phyloP scores from a whole-genome alignment of 1,140 invertebrate species.

The Aphis gossypii region DNA sequence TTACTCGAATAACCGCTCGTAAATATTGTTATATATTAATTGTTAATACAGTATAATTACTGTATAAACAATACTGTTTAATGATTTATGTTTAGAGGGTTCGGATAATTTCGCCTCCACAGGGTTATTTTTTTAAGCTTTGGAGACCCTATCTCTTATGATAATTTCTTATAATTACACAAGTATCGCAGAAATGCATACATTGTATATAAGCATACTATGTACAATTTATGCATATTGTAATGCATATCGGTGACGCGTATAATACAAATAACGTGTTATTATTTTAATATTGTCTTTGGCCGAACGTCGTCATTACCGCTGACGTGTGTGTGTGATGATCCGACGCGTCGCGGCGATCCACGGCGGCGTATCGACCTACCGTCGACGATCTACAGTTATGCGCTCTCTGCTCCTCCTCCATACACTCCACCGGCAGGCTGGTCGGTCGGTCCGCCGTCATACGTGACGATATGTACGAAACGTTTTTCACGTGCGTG shows the following conservation, averaged over 20 bases:
- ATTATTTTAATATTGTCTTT: background rate
- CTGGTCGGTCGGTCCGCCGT: background rate
- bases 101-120: background rate
- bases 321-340: background rate
- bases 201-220: background rate
- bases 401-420: slow-evolving; percentile 8
- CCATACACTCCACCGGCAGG: background rate
- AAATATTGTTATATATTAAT: background rate
- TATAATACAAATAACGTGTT: background rate
- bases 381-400: slow-evolving; percentile 42
- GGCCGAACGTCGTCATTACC: background rate
- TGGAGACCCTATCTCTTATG: background rate
- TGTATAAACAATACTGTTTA: too few species aligned
- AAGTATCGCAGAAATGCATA: background rate
- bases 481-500: background rate
- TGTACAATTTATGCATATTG: background rate
- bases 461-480: slow-evolving; percentile 45
- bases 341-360: background rate
- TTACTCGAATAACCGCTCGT: background rate
- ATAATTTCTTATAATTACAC: background rate
- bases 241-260: background rate
- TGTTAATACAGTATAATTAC: too few species aligned
- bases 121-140: background rate
- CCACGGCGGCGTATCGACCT: slow-evolving; percentile 27
- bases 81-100: background rate